Base-by-base conservation (phyloP, 2,888 invertebrate genomes). In the Eilema depressum region DNA sequence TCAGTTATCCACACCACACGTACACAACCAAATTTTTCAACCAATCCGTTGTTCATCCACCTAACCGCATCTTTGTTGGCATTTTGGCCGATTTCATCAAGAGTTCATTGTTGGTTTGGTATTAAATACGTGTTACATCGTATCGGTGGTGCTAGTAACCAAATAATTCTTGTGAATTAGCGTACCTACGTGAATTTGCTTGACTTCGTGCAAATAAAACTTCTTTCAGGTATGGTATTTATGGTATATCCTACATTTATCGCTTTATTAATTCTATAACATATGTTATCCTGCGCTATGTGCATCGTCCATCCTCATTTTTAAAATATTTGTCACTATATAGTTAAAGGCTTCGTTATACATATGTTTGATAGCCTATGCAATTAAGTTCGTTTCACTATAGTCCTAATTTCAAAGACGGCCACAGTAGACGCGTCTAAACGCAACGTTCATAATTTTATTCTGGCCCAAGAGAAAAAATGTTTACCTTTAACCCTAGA, bases 11-110 rank as follows among this genome's bases (percentile, higher is more conserved):
- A 53, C 53, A 53, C 53, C 53, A 53, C 53, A 47, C 70, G 57
- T 65, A 71, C 63, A 67, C 71, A 79, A 74, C 47, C 66, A 75
- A 71, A 69, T 70, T 71, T n/a, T 77, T 65, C 47, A 72, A 76
- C 75, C 66, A 71, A 74, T 68, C 63, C 66, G 72, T 70, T 73
- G 69, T 61, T 65, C 65, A 70, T 78, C 66, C 74, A 71, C 70
- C 28, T 73, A 80, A 30, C 59, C n/a, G 60, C 69, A 61, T 71
- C 47, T 71, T 62, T 68, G 71, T 74, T 73, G 67, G 71, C 63
- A 69, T 69, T 69, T 72, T 70, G 63, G 63, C 33, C 68, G 66
- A 71, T 67, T 65, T 81, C 68, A 25, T 61, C 26, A 61, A 59
- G 68, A 69, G 66, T 59, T 53, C 60, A 33, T 68, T 68, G 68